Percentiles rank a stretch among this genome's conserved stretches.
Conservation (phyloP, 1,140 invertebrate genomes). For the Gerris buenoi region DNA sequence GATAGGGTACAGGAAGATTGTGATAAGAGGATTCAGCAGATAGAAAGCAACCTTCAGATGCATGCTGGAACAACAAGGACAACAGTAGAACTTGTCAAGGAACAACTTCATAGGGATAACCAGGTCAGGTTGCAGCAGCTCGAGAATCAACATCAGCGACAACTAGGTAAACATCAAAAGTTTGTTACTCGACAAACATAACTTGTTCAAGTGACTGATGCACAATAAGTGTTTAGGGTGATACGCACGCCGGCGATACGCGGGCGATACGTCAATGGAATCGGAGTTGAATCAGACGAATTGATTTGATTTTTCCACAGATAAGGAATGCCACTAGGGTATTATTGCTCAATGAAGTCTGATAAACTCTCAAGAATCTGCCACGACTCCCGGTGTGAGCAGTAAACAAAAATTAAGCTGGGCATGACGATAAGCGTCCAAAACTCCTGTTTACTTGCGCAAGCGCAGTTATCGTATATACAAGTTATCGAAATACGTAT, state of each 20-base stretch:
- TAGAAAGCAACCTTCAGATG: constrained; percentile 29
- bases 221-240: neutral
- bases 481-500: too few species aligned
- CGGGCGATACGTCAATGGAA: neutral
- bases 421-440: too few species aligned
- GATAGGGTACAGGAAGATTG: constrained; percentile 29
- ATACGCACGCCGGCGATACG: neutral
- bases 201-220: neutral
- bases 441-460: too few species aligned
- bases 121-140: constrained; percentile 29
- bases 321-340: too few species aligned
- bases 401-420: too few species aligned
- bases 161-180: constrained; percentile 29
- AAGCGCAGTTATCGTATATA: too few species aligned
- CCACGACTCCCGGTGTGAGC: too few species aligned
- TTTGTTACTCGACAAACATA: constrained; percentile 1
- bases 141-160: constrained; percentile 29
- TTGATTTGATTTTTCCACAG: neutral
- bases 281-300: neutral
- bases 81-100: constrained; percentile 33
- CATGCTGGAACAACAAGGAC: constrained; percentile 28
- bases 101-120: constrained; percentile 33
- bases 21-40: constrained; percentile 28
- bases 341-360: too few species aligned
- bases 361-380: too few species aligned